Conservation (phyloP, 2,113 vertebrate genomes). For the Clarias macrocephalus region DNA sequence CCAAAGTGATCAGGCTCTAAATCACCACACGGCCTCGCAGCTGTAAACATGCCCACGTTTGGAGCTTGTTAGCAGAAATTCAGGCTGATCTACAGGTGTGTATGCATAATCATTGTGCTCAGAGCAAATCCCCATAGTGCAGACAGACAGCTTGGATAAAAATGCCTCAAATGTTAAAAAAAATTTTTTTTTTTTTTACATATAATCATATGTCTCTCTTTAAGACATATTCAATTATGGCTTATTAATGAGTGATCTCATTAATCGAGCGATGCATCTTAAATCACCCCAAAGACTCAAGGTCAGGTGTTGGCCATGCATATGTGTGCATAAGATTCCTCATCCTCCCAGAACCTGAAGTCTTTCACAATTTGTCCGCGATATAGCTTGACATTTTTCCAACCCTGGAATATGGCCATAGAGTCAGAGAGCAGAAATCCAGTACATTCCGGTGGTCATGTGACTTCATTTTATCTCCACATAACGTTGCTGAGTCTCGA, state of each 20-base stretch:
- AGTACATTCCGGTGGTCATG: too few relatives aligned
- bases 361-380: too few relatives aligned
- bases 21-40: background rate
- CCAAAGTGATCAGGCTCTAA: conserved; percentile 26
- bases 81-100: background rate
- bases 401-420: too few relatives aligned
- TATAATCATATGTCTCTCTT: background rate
- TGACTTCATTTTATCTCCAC: too few relatives aligned
- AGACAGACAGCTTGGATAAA: background rate
- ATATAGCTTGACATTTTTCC: too few relatives aligned
- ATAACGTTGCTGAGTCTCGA: too few relatives aligned
- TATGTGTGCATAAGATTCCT: too few relatives aligned
- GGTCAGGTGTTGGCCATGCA: too few relatives aligned
- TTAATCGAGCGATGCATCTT: background rate
- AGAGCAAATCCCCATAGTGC: background rate
- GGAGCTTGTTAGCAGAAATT: conserved; percentile 30
- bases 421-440: too few relatives aligned
- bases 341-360: too few relatives aligned
- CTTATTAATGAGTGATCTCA: background rate
- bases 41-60: background rate
- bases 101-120: background rate
- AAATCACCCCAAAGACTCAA: too few relatives aligned
- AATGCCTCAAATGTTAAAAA: background rate
- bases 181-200: too few relatives aligned
- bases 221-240: background rate